Conservation (phyloP, 1,140 invertebrate genomes). For the Limonius californicus region DNA sequence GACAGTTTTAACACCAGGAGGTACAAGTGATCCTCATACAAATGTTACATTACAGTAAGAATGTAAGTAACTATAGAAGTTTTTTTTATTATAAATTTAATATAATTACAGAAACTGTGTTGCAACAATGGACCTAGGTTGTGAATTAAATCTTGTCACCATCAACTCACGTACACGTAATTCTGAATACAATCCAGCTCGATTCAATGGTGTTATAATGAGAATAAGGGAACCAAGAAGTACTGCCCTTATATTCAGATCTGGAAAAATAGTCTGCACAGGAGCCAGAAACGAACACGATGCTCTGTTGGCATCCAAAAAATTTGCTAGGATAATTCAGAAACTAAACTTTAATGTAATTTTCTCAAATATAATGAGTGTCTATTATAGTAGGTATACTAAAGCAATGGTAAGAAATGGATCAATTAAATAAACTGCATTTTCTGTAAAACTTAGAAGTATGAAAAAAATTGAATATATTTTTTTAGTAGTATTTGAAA, state of each 20-base stretch:
- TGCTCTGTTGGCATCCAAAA: slow-evolving; percentile 88
- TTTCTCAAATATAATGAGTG: no score
- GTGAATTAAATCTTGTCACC: slow-evolving; percentile 80
- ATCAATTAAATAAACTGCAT: no score
- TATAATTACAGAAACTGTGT: slow-evolving; percentile 78
- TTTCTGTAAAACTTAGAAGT: slow-evolving; percentile 17
- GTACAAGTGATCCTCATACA: slow-evolving; percentile 39
- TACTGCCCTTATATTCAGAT: slow-evolving; percentile 96
- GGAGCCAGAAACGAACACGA: slow-evolving; percentile 95
- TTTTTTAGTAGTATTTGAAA: no score
- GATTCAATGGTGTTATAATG: slow-evolving; percentile 99
- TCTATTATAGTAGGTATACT: no score
- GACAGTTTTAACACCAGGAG: slow-evolving; percentile 37
- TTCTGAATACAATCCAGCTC: slow-evolving; percentile 97
- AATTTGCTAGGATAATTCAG: slow-evolving; percentile 97
- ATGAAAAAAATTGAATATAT: no score
- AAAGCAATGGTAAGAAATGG: slow-evolving; percentile 14
- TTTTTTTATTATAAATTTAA: slow-evolving; percentile 14
- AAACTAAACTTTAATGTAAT: slow-evolving; percentile 93
- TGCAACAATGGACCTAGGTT: slow-evolving; percentile 88
- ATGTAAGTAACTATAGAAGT: not conserved
- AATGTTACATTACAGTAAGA: slow-evolving; percentile 44
- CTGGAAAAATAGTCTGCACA: slow-evolving; percentile 98
- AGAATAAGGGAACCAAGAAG: slow-evolving; percentile 93
- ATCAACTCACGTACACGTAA: slow-evolving; percentile 96